Conservation (phyloP, 1,140 invertebrate species). For the Heliconius eleuchia region DNA sequence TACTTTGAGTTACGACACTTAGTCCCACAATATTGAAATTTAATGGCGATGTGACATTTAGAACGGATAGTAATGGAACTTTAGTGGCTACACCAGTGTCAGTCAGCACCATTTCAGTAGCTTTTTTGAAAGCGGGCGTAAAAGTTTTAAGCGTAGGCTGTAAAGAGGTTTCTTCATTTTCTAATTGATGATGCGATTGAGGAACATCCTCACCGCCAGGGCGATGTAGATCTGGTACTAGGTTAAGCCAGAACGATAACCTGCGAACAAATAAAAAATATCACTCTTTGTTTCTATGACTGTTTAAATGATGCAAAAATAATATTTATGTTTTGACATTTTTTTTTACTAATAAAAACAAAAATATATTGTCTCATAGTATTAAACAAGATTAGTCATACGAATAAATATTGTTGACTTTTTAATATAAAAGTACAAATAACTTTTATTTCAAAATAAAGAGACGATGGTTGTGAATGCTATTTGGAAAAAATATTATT, state of each 20-base stretch:
- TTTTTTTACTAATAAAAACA: not conserved
- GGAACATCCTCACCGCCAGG: conserved; percentile 93
- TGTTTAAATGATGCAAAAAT: not conserved
- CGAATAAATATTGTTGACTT: not conserved
- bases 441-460: too few species aligned
- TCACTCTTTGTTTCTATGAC: not conserved
- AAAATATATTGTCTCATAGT: not conserved
- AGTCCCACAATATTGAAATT: conserved; percentile 71
- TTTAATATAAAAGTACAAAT: not conserved
- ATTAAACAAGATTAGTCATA: not conserved
- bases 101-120: conserved; percentile 79
- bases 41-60: conserved; percentile 71
- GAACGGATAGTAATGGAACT: conserved; percentile 69
- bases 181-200: conserved; percentile 91
- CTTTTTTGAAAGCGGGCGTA: conserved; percentile 79
- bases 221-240: conserved; percentile 97
- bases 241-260: conserved; percentile 97
- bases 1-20: conserved; percentile 59
- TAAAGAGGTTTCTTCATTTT: conserved; percentile 84
- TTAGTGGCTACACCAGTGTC: conserved; percentile 67
- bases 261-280: conserved; percentile 74
- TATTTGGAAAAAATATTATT: too few species aligned
- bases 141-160: conserved; percentile 80
- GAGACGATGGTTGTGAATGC: too few species aligned
- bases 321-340: not conserved